Base-by-base conservation (phyloP, 1,140 invertebrate species). In the Neuroterus valhalla region DNA sequence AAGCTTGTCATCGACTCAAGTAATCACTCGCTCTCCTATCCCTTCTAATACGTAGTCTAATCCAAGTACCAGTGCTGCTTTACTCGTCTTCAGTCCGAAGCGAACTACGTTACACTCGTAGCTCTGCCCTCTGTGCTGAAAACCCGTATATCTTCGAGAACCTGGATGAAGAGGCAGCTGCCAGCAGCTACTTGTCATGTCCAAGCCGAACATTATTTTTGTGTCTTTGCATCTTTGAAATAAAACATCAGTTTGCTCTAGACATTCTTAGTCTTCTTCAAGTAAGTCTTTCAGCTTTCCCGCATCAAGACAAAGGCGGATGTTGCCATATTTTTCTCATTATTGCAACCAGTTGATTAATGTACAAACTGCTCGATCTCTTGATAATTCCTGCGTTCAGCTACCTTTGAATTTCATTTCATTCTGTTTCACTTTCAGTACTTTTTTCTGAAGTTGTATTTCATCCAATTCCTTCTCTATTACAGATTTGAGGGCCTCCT, bases 251-350 rank as follows among this genome's bases (percentile, higher is more conserved):
- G n/a, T n/a, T n/a, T n/a, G n/a, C n/a, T n/a, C n/a, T n/a, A n/a
- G n/a, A n/a, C n/a, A 66, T 50, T 85, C 84, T 0, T 78, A 48
- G 26, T 87, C 84, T 0, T 76, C 31, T 19, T 77, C 15, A 77
- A 86, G 85, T 4, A 66, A 50, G 8, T 75, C 72, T 68, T 87
- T 87, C n/a, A 88, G 68, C 19, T 78, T 70, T 17, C 84, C 43
- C 1, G 85, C 86, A 71, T 87, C 85, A 67, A 88, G 71, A 23
- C 83, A 81, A n/a, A 88, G 48, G 42, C 86, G 70, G 3, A 88
- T 78, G 0, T 78, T 68, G 0, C 80, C 81, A 73, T 86, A 78
- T 12, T 44, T 76, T 70, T 86, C n/a, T 86, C 19, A 78, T 66
- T 2, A 80, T 82, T 15, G 78, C 73, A 0, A 80, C 76, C 10